phyloP scores from a whole-genome alignment of 2,888 invertebrate genomes.

The Prosopocoilus inquinatus region DNA sequence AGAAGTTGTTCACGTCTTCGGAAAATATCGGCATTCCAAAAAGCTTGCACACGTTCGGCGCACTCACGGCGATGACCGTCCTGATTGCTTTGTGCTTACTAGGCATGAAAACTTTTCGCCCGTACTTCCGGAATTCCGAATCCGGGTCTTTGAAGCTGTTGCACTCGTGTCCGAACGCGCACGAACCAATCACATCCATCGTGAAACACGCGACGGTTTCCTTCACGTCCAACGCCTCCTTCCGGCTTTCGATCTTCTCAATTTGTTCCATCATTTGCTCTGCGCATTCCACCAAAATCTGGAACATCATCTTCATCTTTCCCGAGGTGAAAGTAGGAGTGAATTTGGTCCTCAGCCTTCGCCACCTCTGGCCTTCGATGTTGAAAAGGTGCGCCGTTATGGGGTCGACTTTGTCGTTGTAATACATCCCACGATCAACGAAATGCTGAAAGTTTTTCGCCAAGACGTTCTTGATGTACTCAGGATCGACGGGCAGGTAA shows the following conservation, averaged over 20 bases:
- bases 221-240: constrained; percentile 9
- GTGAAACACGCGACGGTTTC: constrained; percentile 12
- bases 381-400: constrained; percentile 5
- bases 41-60: constrained; percentile 24
- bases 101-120: constrained; percentile 2
- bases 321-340: constrained; percentile 11
- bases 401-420: constrained; percentile 12
- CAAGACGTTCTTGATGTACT: constrained; percentile 2
- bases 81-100: not conserved
- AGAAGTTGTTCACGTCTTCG: constrained; percentile 35
- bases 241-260: not conserved
- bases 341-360: constrained; percentile 7
- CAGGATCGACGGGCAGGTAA: constrained; percentile 9
- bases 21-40: constrained; percentile 22
- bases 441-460: constrained; percentile 13
- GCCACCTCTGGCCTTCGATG: constrained; percentile 11
- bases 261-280: not conserved
- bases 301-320: constrained; percentile 14
- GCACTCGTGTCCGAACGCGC: constrained; percentile 15
- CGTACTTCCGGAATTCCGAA: constrained; percentile 12
- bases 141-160: constrained; percentile 13
- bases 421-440: constrained; percentile 3
- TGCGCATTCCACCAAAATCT: not conserved
- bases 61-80: constrained; percentile 21
- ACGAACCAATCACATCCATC: constrained; percentile 14